phyloP scores from a whole-genome alignment of 1,140 invertebrate genomes.

The Metopolophium dirhodum region DNA sequence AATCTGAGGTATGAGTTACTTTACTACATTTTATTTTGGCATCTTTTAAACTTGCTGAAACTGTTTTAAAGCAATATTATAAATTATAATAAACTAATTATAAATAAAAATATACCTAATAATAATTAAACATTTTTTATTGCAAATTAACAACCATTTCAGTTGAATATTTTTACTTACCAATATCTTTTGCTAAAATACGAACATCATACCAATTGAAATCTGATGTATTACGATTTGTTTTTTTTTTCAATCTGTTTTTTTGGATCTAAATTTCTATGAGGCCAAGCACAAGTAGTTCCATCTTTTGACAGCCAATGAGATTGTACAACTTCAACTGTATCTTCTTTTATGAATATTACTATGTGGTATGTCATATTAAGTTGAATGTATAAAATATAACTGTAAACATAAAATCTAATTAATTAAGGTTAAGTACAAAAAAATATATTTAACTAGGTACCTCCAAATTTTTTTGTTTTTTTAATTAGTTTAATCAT shows the following conservation, averaged over 20 bases:
- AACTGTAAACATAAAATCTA: not conserved
- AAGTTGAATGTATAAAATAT: not conserved
- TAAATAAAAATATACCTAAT: not conserved
- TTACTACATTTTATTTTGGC: not conserved
- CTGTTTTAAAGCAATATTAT: not conserved
- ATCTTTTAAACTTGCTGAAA: not conserved
- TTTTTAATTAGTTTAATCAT: not conserved
- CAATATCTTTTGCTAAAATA: not conserved
- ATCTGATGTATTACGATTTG: not conserved
- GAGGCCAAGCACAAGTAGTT: not conserved
- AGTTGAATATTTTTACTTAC: not conserved
- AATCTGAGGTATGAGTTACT: not conserved
- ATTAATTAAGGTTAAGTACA: not conserved
- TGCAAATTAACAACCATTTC: not conserved
- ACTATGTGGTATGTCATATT: not conserved
- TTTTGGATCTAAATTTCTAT: not conserved
- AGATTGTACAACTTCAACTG: not conserved
- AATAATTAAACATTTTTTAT: not conserved
- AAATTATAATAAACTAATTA: not conserved
- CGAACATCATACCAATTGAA: not conserved
- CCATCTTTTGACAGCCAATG: not conserved
- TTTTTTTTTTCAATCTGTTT: not conserved
- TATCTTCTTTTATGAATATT: not conserved
- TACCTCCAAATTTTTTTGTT: not conserved
- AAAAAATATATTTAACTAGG: not conserved